Evolutionary conservation across 2,888 invertebrate species (phyloP), one percentile per base, ranked within the genome.

Genomic region (Xestia c-nigrum): DNA sequence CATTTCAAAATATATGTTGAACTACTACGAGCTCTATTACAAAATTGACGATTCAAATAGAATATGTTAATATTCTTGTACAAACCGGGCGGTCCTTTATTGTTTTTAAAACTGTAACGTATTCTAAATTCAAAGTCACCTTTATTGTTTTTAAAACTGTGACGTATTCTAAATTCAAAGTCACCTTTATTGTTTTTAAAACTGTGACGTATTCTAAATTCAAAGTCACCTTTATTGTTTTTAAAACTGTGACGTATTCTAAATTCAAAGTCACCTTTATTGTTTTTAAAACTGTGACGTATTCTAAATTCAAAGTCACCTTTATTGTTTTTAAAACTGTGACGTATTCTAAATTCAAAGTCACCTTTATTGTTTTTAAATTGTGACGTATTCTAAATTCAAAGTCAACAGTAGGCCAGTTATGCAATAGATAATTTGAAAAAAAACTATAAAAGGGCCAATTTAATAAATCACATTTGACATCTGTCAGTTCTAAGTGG

Each of bases 1-100:
- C 70, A 50, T 66, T 61, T 10, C 24, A 38, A 76, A 76, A 82
- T 80, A 81, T 82, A 82, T 66, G 70, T 82, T 46, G 21, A 70
- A 61, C 21, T 82, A 19, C 5, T 19, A 1, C 31, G 31, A 31
- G 31, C 3, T 2, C 24, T 63, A 63, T 67, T 74, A 74, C 57
- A 40, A 47, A 78, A 55, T 66, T 38, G 65, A 78, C 47, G 31
- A 47, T 73, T 57, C 74, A 55, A 72, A 73, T 80, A 47, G 73
- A 72, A 55, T 73, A 57, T 80, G 3, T 72, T 47, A 80, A 40
- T 55, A 19, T 38, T 31, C 16, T 59, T 24, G 57, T 14, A 14
- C 6, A 14, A 57, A 3, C 6, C 2, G 3, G 10, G 55, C 3
- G 14, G 24, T 24, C 24, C 14, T 6, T 5, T 24, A 24, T 12